phyloP scores from a whole-genome alignment of 2,113 vertebrate species.

The Stigmatopora argus region DNA sequence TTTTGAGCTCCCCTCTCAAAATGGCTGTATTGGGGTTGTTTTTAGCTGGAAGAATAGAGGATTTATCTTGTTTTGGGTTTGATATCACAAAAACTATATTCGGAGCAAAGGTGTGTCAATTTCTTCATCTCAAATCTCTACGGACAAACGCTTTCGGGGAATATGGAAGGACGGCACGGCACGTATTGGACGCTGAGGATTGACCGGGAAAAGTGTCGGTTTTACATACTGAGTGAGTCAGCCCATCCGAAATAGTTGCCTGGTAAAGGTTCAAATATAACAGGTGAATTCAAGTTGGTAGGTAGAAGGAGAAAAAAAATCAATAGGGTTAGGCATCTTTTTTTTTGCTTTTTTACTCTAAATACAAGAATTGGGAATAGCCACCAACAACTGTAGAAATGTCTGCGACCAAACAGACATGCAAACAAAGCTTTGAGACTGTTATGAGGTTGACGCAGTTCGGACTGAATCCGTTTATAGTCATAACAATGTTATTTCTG shows the following conservation, averaged over 20 bases:
- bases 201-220: slow-evolving; percentile 50
- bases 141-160: slow-evolving; percentile 13
- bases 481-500: neutral
- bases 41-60: neutral
- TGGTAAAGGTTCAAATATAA: slow-evolving; percentile 80
- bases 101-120: neutral
- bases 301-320: slow-evolving; percentile 16
- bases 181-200: slow-evolving; percentile 61
- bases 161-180: slow-evolving; percentile 49
- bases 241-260: slow-evolving; percentile 99
- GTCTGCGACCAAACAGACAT: slow-evolving; percentile 14
- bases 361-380: neutral
- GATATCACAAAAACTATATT: neutral
- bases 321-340: too few relatives aligned
- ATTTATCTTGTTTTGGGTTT: neutral
- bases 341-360: neutral
- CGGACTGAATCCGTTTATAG: neutral
- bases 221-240: slow-evolving; percentile 90
- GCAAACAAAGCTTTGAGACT: slow-evolving; percentile 5
- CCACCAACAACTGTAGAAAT: slow-evolving; percentile 8
- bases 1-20: neutral
- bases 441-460: neutral
- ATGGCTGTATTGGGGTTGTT: neutral
- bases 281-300: slow-evolving; percentile 32
- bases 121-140: neutral